These are phyloP conservation scores for Arenaria interpres DNA, from an alignment of 2,113 vertebrate genomes.

Conservation along the genomic window DNA sequence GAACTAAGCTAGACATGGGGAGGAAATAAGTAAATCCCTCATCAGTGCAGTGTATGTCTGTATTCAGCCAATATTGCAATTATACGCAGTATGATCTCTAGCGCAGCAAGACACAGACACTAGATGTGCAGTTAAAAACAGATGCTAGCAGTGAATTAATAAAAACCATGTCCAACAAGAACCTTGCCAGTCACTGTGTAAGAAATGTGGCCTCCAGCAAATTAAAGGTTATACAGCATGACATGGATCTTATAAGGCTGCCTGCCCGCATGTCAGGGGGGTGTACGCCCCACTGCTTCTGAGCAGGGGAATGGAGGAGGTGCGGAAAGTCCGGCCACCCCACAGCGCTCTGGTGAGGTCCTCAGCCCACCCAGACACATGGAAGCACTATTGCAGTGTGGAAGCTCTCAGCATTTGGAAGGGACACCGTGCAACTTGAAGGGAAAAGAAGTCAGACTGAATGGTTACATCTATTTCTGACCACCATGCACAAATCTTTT, in stretches of 20 bases:
- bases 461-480: neutral
- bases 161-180: neutral
- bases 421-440: neutral
- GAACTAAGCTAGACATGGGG: neutral
- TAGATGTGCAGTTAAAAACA: neutral
- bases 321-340: neutral
- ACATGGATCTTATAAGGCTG: neutral
- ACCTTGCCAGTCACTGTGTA: neutral
- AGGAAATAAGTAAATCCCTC: neutral
- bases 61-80: neutral
- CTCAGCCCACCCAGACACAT: neutral
- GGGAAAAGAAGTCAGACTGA: neutral
- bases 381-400: neutral
- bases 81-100: neutral
- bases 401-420: neutral
- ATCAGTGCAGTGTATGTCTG: neutral
- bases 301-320: neutral
- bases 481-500: neutral
- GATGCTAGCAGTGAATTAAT: conserved; percentile 14
- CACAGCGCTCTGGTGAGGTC: neutral
- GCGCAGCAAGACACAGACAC: neutral
- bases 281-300: neutral
- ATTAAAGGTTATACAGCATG: neutral
- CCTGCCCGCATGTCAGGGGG: neutral
- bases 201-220: neutral